Base-by-base conservation (phyloP, 1,140 invertebrate species). In the Hycleus phaleratus region DNA sequence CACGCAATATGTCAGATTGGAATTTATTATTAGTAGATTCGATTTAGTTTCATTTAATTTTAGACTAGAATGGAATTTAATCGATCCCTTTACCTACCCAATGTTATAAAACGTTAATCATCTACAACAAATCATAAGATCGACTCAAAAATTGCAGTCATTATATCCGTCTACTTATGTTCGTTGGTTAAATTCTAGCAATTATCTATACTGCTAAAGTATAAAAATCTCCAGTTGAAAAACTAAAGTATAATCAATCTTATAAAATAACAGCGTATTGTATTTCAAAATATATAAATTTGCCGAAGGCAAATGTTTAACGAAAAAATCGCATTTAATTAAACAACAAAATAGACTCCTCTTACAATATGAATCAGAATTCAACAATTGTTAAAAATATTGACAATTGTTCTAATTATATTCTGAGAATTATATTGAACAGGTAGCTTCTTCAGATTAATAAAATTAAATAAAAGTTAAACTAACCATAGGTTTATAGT, bases 281-380 rank as follows among this genome's bases (percentile, higher is more conserved):
- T 26, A 32, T 12, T 53, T 11, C 26, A 26, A 24, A 25, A 26
- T 42, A 53, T 53, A 53, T 53, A 53, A 53, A 53, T 53, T 53
- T 46, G 38, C 51, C 26, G 51, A 46, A 45, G 51, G 51, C 25
- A 32, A 32, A 32, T 32, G 32, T 32, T 32, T 52, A 11, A 52
- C 46, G 46, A 38, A 43, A 49, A 49, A 59, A 46, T 59, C 46
- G 51, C 58, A 59, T 59, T 59, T 59, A 59, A 59, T 59, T 59
- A 59, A 51, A 50, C 54, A 59, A 59, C 50, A 49, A 59, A 18
- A 18, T 18, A 18, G 18, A 18, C 18, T 18, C 18, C 18, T 18
- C 18, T 18, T 18, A 18, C 18, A 18, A 18, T 1, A 18, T 18
- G 18, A 18, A 18, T 18, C 18, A 18, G 18, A 18, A 32, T 32